Evolutionary conservation across 2,113 vertebrate species (phyloP), one percentile per base, ranked within the genome.

Genomic region (Gymnarchus niloticus): DNA sequence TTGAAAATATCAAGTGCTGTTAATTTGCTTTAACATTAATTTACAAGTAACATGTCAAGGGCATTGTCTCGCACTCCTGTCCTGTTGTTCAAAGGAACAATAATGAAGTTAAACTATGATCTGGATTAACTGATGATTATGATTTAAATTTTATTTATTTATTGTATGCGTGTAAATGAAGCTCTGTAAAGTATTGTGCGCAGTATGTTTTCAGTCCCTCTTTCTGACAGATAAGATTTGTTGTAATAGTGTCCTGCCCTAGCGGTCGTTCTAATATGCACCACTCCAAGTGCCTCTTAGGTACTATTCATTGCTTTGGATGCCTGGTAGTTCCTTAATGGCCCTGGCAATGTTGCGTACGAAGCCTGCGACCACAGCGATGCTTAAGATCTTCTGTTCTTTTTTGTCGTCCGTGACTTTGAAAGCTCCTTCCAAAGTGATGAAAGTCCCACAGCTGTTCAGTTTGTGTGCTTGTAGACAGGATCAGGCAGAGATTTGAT

Each of bases 381-480:
- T 49, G 76, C 46, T 25, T 48, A 37, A 3, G 6, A n/a, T 17
- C 33, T 9, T 14, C 54, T n/a, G 78, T 7, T 81, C 78, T 46
- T 56, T 9, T 59, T 8, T 37, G 59, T 23, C 52, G 48, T 17
- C 28, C 28, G 37, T 81, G 51, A 33, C 73, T 80, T 85, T 28
- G 46, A 59, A 85, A 48, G 51, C 52, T 80, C 21, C 52, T 80
- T 85, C 54, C 52, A 59, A 80, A 85, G 57, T 9, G 9, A 57
- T 19, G 7, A 37, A 14, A 49, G 21, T 41, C n/a, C 84, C 76
- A 80, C 84, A 25, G n/a, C 49, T 80, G 28, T 4, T 46, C 23
- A 85, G 78, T 85, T 80, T 81, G 54, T 56, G n/a, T 54, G 12
- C 52, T 7, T n/a, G 84, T 65, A 21, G 73, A 81, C 76, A 85